These are phyloP conservation scores for Spongilla lacustris DNA, from an alignment of 37 sponge, comb jelly and placozoan species.

Conservation along the genomic window DNA sequence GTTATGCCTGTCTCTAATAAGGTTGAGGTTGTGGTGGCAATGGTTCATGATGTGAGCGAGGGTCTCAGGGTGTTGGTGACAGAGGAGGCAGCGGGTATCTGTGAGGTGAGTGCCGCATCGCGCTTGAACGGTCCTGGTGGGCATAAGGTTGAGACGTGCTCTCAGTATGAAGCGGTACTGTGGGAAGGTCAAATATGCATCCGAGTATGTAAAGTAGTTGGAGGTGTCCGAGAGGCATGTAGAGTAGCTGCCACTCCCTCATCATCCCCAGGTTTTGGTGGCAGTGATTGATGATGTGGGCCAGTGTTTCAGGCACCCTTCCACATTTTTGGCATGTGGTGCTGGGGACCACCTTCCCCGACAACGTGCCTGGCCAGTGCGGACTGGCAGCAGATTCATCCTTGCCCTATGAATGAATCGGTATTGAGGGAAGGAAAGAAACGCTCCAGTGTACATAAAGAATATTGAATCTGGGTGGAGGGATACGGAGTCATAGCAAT, in stretches of 20 bases:
- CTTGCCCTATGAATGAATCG: neutral
- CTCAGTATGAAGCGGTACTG: no score
- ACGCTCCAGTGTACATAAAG: neutral
- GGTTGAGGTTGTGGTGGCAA: neutral
- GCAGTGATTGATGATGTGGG: slow-evolving; percentile 27
- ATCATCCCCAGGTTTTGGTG: neutral
- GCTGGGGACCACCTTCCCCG: neutral
- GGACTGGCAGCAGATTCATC: neutral
- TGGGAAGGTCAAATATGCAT: no score
- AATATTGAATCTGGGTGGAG: neutral
- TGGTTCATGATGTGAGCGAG: neutral
- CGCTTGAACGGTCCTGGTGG: no score
- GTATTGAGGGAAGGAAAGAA: neutral
- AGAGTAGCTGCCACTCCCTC: neutral
- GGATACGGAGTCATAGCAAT: neutral
- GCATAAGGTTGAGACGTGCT: no score
- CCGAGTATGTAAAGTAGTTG: no score
- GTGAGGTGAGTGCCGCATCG: no score
- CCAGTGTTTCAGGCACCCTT: neutral
- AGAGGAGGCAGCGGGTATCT: no score
- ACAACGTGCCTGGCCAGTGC: neutral
- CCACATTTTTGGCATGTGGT: neutral
- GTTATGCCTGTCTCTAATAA: neutral
- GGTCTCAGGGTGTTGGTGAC: neutral
- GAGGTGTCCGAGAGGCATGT: no score